These are phyloP conservation scores for Ctenicera cuprea DNA, from an alignment of 2,888 invertebrate genomes.

Conservation along the genomic window DNA sequence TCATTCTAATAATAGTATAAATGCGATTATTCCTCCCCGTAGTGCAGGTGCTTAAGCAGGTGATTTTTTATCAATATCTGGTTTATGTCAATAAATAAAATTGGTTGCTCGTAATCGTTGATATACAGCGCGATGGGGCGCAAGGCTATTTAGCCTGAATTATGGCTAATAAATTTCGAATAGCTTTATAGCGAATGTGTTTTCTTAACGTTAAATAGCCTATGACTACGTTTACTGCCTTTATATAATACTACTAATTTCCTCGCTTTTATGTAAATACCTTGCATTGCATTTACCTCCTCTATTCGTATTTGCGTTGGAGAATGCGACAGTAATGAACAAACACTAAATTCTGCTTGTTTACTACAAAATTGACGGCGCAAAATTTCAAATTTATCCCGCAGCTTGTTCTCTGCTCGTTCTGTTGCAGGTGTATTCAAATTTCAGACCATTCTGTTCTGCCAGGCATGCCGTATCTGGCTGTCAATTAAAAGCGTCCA, in stretches of 20 bases:
- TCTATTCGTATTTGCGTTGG: background rate
- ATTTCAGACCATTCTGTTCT: constrained; percentile 7
- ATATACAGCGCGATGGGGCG: constrained; percentile 55
- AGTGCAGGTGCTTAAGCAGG: constrained; percentile 51
- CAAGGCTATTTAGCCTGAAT: constrained; percentile 56
- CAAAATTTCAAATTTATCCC: constrained; percentile 4
- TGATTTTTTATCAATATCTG: constrained; percentile 56
- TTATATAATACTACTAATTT: constrained; percentile 41
- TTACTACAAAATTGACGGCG: background rate
- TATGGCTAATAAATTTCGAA: constrained; percentile 57
- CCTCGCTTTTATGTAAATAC: constrained; percentile 34
- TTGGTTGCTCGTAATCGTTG: constrained; percentile 57
- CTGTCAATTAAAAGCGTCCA: constrained; percentile 31
- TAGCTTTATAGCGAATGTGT: constrained; percentile 54
- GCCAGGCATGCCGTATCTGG: constrained; percentile 2
- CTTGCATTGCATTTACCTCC: background rate
- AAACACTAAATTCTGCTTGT: background rate
- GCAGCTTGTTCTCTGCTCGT: background rate
- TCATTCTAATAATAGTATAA: constrained; percentile 42
- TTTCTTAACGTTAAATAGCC: constrained; percentile 50
- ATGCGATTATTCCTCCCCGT: constrained; percentile 40
- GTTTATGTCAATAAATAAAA: constrained; percentile 59
- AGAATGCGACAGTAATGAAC: background rate
- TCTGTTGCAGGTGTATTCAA: constrained; percentile 32
- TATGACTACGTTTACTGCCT: constrained; percentile 29